These are phyloP conservation scores for Serilophus lunatus DNA, from an alignment of 2,113 vertebrate genomes.

Conservation along the genomic window DNA sequence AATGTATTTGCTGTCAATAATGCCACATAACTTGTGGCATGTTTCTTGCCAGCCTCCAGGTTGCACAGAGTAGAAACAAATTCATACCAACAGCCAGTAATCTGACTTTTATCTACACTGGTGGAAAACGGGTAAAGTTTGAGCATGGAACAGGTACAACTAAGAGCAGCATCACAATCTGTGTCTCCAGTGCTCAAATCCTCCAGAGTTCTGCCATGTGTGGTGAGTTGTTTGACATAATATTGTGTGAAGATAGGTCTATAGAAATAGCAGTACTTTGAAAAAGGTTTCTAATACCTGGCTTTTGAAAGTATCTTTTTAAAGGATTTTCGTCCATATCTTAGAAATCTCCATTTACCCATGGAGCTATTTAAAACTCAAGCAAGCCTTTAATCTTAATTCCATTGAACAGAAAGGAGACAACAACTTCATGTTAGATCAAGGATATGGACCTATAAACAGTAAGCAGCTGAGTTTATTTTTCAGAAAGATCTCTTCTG, in stretches of 20 bases:
- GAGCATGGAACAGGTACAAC: background rate
- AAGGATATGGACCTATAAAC: background rate
- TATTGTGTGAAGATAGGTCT: background rate
- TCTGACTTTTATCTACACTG: background rate
- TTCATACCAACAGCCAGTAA: background rate
- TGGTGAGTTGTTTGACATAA: background rate
- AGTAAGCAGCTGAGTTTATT: background rate
- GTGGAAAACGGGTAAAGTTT: background rate
- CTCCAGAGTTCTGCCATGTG: background rate
- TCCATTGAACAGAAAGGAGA: background rate
- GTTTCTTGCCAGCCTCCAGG: background rate
- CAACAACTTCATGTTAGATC: background rate
- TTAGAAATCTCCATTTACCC: background rate
- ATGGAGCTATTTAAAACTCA: background rate
- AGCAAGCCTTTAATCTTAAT: background rate
- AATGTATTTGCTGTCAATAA: background rate
- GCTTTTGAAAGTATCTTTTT: background rate
- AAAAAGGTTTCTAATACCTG: background rate
- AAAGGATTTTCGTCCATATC: background rate
- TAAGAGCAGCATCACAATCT: background rate
- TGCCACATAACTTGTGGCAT: background rate
- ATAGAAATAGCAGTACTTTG: background rate
- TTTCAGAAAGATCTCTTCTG: background rate
- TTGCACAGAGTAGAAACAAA: background rate
- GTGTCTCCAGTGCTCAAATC: background rate